Evolutionary conservation across 2,888 invertebrate species (phyloP).

Genomic region (Dolichopus griseipennis): DNA sequence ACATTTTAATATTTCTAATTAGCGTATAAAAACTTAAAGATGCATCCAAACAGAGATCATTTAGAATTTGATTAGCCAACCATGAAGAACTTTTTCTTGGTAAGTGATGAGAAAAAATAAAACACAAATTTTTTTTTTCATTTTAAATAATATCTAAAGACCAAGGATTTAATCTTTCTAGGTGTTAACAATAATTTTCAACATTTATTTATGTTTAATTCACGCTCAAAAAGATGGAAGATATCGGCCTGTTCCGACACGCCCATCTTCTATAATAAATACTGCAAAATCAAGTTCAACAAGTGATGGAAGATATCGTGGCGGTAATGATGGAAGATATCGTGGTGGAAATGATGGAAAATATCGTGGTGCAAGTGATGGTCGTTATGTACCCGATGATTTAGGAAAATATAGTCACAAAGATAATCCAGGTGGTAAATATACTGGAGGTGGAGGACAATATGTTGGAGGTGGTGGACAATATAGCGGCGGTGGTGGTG

Average conservation of each 20-base stretch:
- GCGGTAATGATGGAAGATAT: conserved; percentile 35
- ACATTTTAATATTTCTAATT: neutral
- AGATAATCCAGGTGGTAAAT: conserved; percentile 33
- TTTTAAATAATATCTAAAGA: neutral
- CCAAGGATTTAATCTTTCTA: neutral
- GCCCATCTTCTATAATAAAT: conserved; percentile 14
- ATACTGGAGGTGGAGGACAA: conserved; percentile 27
- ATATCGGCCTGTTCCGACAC: conserved; percentile 31
- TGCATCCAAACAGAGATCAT: neutral
- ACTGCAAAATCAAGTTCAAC: conserved; percentile 20
- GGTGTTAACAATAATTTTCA: conserved; percentile 17
- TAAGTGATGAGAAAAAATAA: neutral
- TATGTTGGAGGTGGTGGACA: conserved; percentile 23
- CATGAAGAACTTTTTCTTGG: neutral
- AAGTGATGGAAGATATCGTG: conserved; percentile 37
- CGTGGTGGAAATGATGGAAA: conserved; percentile 31
- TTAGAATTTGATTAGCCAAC: neutral
- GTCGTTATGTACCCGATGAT: conserved; percentile 46
- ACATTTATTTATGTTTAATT: conserved; percentile 11
- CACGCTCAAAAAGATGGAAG: conserved; percentile 29
- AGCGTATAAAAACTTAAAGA: neutral
- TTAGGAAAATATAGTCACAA: conserved; percentile 50
- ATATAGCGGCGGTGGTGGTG: conserved; percentile 12
- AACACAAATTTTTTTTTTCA: no score
- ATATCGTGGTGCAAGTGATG: conserved; percentile 29